Conservation (phyloP, 2,113 vertebrate genomes). For the Heloderma charlesbogerti region DNA sequence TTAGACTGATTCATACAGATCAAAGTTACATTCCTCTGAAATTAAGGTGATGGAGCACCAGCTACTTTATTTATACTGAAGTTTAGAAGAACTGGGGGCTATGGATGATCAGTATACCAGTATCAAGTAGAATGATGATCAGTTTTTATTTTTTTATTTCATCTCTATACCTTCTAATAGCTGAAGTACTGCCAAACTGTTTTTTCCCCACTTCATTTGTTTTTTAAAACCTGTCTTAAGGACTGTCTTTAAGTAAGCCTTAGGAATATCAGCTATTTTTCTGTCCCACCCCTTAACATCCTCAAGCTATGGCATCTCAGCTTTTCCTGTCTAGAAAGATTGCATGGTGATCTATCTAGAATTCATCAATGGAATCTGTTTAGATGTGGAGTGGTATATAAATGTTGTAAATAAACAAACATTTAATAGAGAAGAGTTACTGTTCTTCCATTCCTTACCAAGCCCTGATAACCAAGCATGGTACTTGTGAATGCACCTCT, state of each 20-base stretch:
- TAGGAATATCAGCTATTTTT: not conserved
- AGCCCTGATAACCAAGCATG: not conserved
- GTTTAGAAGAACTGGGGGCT: not conserved
- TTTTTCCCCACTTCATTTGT: not conserved
- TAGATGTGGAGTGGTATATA: no score
- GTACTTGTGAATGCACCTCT: not conserved
- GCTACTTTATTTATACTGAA: not conserved
- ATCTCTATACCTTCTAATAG: no score
- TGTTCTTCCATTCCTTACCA: not conserved
- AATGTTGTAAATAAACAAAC: not conserved
- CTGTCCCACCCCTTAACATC: not conserved
- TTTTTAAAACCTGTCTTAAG: not conserved
- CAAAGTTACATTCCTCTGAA: not conserved
- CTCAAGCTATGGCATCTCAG: not conserved
- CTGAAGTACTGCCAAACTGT: no score
- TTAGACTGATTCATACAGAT: not conserved
- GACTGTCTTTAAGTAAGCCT: accelerated
- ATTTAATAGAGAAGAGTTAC: not conserved
- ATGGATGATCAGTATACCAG: not conserved
- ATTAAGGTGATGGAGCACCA: not conserved
- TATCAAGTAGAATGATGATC: not conserved
- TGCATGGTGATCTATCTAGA: not conserved
- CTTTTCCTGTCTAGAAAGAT: not conserved
- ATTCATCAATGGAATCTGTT: not conserved
- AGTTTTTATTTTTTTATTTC: no score